Percentiles rank a stretch among this genome's conserved stretches.
phyloP scores from a whole-genome alignment of 1,140 invertebrate genomes.

The Oscheius sp. region DNA sequence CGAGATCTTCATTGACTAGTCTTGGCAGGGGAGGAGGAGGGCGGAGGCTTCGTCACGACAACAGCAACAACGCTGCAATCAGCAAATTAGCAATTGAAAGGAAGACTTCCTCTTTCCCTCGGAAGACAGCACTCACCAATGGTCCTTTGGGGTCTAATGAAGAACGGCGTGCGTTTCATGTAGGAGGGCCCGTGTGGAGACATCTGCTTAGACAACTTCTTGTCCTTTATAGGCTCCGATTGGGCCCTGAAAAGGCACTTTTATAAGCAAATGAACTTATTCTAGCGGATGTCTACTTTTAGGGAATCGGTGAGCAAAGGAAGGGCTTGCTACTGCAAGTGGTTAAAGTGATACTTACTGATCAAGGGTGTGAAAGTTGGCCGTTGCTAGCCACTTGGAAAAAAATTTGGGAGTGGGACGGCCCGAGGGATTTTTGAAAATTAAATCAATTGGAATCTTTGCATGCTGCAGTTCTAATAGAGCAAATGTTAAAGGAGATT shows the following conservation, averaged over 20 bases:
- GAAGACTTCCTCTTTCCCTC: background rate
- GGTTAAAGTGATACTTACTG: too few relatives aligned
- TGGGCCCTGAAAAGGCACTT: slow-evolving; percentile 5
- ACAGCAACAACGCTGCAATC: background rate
- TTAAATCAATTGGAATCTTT: too few relatives aligned
- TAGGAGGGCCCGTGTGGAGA: background rate
- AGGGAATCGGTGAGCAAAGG: too few relatives aligned
- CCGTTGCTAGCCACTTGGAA: too few relatives aligned
- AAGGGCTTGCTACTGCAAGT: too few relatives aligned
- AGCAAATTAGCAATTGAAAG: background rate
- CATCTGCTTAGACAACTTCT: slow-evolving; percentile 5
- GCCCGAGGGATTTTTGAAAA: too few relatives aligned
- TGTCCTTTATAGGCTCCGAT: background rate
- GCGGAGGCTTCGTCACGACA: background rate
- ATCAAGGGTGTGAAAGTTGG: too few relatives aligned
- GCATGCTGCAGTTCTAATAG: too few relatives aligned
- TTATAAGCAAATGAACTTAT: too few relatives aligned
- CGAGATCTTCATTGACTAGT: slow-evolving; percentile 11
- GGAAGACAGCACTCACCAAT: background rate
- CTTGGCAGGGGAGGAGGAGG: background rate
- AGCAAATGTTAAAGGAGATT: too few relatives aligned
- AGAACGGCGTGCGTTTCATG: background rate
- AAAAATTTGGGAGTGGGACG: too few relatives aligned
- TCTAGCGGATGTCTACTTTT: too few relatives aligned
- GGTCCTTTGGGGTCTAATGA: slow-evolving; percentile 6